A percentile compares a stretch with the other conserved stretches of the same genome.
phyloP scores from a whole-genome alignment of 2,797 vertebrate genomes.

The Enteromius unitaeniatus region DNA sequence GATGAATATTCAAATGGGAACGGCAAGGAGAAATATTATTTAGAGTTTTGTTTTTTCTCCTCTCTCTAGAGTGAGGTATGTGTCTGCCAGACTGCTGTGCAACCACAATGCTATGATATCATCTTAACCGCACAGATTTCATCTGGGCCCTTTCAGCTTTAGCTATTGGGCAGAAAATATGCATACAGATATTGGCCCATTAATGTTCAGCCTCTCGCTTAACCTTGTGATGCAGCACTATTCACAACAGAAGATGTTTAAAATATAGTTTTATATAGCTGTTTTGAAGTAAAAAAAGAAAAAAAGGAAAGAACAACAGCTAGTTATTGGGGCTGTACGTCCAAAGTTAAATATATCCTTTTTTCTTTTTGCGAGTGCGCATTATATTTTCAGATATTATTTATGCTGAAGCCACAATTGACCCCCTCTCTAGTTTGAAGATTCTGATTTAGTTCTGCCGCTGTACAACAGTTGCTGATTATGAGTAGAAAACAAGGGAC shows the following conservation, averaged over 20 bases:
- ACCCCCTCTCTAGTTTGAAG: conserved; percentile 9
- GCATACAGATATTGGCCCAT: conserved; percentile 40
- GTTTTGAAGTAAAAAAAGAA: neutral
- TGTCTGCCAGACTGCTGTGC: conserved; percentile 57
- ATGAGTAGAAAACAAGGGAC: conserved; percentile 28
- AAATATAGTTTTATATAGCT: neutral
- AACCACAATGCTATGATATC: conserved; percentile 65
- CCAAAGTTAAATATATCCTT: neutral
- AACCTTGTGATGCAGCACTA: neutral
- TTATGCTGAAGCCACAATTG: neutral
- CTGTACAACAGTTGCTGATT: conserved; percentile 11
- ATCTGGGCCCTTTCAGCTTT: conserved; percentile 62
- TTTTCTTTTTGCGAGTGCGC: neutral
- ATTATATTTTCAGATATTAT: neutral
- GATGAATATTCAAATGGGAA: conserved; percentile 80
- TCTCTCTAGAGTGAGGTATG: conserved; percentile 55
- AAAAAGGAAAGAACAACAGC: neutral
- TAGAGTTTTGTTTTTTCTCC: conserved; percentile 59
- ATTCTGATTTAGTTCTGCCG: conserved; percentile 30
- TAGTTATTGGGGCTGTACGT: neutral
- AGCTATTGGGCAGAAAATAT: conserved; percentile 66
- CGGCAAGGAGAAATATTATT: conserved; percentile 64
- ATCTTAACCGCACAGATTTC: conserved; percentile 64
- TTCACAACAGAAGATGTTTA: neutral
- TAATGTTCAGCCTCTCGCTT: conserved; percentile 30